Evolutionary conservation across 2,113 vertebrate species (phyloP).

Genomic region (Tichodroma muraria): DNA sequence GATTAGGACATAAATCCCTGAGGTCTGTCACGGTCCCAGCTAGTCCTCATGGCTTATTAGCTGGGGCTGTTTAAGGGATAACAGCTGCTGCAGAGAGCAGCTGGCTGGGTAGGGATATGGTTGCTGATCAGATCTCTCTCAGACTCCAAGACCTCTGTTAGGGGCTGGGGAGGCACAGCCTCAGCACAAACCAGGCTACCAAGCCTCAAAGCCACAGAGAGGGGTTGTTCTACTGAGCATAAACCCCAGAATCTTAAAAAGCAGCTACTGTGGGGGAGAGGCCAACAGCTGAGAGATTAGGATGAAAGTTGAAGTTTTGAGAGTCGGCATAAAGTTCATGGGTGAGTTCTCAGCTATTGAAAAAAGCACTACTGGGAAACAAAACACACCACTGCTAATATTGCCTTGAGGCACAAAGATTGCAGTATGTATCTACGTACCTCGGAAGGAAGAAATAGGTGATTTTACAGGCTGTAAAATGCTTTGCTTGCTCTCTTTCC

Average conservation of each 20-base stretch:
- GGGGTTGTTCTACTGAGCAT: background rate
- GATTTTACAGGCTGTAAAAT: background rate
- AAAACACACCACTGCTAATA: background rate
- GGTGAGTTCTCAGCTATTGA: background rate
- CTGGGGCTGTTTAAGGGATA: background rate
- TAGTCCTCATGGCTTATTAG: background rate
- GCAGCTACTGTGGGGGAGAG: background rate
- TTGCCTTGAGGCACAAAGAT: background rate
- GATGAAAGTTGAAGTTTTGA: background rate
- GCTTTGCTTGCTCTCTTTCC: background rate
- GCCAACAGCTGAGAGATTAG: background rate
- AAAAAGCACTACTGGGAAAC: background rate
- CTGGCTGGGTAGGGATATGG: background rate
- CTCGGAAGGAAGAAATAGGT: background rate
- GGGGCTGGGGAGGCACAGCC: background rate
- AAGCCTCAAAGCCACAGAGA: background rate
- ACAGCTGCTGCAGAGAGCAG: background rate
- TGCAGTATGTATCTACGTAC: background rate
- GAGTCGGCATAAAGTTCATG: background rate
- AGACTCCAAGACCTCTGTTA: too few species aligned
- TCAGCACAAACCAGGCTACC: background rate
- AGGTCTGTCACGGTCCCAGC: background rate
- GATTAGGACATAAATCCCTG: background rate
- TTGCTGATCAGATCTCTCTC: fast-evolving
- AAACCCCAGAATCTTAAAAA: background rate